Conservation (phyloP, 2,113 vertebrate genomes). For the Greenwoodochromis staneri region DNA sequence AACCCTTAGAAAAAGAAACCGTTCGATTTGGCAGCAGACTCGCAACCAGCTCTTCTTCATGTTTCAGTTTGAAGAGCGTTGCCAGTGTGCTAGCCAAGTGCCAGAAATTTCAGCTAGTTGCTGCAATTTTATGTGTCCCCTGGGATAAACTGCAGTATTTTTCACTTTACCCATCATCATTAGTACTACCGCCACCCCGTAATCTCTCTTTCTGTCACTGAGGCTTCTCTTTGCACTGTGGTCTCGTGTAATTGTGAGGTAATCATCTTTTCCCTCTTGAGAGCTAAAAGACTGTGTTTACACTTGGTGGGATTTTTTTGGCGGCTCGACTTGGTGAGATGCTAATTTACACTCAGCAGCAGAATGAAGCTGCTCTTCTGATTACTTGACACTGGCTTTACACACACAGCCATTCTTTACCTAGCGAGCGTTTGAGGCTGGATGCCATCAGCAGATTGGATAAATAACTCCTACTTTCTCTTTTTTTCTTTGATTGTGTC, state of each 20-base stretch:
- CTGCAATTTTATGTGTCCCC: slow-evolving; percentile 24
- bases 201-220: slow-evolving; percentile 58
- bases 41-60: neutral
- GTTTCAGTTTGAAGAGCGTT: slow-evolving; percentile 9
- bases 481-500: neutral
- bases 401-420: neutral
- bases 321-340: slow-evolving; percentile 43
- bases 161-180: slow-evolving; percentile 49
- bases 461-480: neutral
- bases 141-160: slow-evolving; percentile 36
- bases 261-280: slow-evolving; percentile 65
- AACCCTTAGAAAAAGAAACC: neutral
- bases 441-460: neutral
- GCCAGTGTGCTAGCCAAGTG: neutral
- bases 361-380: slow-evolving; percentile 24
- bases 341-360: slow-evolving; percentile 45
- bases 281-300: slow-evolving; percentile 63
- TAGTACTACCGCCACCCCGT: slow-evolving; percentile 36
- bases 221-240: slow-evolving; percentile 48
- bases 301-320: slow-evolving; percentile 32
- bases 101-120: slow-evolving; percentile 21
- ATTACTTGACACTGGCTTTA: slow-evolving; percentile 26
- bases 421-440: neutral
- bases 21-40: neutral
- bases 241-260: slow-evolving; percentile 61